Evolutionary conservation across 2,797 vertebrate genomes (phyloP).

Genomic region (Dicrostonyx torquatus): DNA sequence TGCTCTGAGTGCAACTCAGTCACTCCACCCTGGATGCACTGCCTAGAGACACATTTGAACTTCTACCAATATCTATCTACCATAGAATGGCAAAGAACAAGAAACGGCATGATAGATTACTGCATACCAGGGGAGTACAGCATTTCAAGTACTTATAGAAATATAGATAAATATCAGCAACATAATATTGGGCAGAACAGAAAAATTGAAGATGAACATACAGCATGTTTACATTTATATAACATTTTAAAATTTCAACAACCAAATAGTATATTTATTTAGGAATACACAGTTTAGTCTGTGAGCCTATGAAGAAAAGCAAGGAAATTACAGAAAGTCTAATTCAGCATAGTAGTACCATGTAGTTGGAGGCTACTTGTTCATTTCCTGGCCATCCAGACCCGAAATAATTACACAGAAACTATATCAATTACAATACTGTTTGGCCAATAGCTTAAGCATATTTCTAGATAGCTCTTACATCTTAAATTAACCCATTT

Average conservation of each 20-base stretch:
- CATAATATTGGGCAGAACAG: slow-evolving; percentile 11
- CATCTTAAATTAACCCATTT: too few relatives aligned
- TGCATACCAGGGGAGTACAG: neutral
- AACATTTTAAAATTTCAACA: neutral
- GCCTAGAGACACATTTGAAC: neutral
- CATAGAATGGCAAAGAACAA: neutral
- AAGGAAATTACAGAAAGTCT: neutral
- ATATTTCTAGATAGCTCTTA: too few relatives aligned
- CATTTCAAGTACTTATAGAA: neutral
- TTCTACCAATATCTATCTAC: neutral
- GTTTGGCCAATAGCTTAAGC: too few relatives aligned
- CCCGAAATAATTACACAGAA: too few relatives aligned
- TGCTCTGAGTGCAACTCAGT: neutral
- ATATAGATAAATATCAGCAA: slow-evolving; percentile 17
- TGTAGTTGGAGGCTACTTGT: too few relatives aligned
- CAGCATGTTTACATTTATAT: neutral
- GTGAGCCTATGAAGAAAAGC: neutral
- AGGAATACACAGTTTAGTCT: neutral
- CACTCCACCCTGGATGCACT: neutral
- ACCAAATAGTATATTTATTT: neutral
- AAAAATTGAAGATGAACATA: slow-evolving; percentile 18
- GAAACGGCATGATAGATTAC: neutral
- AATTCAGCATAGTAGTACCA: neutral
- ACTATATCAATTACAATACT: too few relatives aligned
- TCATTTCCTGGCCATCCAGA: too few relatives aligned